These are phyloP conservation scores for Andrena minutula DNA, from an alignment of 2,888 invertebrate genomes.

Conservation along the genomic window DNA sequence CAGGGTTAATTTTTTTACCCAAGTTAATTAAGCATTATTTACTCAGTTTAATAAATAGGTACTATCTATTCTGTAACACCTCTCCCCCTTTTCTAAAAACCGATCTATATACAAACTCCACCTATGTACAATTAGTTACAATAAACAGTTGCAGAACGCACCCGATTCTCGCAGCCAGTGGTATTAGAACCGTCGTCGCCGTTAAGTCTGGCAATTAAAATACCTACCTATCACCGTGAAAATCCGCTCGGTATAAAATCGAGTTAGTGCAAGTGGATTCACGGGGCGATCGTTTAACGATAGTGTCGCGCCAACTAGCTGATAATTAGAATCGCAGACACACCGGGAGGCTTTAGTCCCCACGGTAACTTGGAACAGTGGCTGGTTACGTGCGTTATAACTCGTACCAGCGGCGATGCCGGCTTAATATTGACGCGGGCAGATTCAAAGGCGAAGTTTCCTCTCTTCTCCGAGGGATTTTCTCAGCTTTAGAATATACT, in stretches of 20 bases:
- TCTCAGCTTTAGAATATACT: constrained; percentile 65
- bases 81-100: no score
- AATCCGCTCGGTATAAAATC: background rate
- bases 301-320: constrained; percentile 18
- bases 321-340: constrained; percentile 62
- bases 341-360: constrained; percentile 28
- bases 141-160: no score
- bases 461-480: constrained; percentile 69
- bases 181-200: background rate
- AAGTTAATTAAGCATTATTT: no score
- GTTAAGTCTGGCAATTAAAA: constrained; percentile 1
- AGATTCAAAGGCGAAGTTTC: constrained; percentile 67
- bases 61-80: no score
- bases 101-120: no score
- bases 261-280: background rate
- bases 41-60: no score
- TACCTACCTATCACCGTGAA: background rate
- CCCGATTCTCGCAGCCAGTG: background rate
- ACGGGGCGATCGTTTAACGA: background rate
- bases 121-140: no score
- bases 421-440: constrained; percentile 64
- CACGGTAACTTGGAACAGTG: constrained; percentile 55
- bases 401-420: constrained; percentile 37
- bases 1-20: no score
- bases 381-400: constrained; percentile 47